phyloP scores from a whole-genome alignment of 2,113 vertebrate genomes.

The Zosterops lateralis region DNA sequence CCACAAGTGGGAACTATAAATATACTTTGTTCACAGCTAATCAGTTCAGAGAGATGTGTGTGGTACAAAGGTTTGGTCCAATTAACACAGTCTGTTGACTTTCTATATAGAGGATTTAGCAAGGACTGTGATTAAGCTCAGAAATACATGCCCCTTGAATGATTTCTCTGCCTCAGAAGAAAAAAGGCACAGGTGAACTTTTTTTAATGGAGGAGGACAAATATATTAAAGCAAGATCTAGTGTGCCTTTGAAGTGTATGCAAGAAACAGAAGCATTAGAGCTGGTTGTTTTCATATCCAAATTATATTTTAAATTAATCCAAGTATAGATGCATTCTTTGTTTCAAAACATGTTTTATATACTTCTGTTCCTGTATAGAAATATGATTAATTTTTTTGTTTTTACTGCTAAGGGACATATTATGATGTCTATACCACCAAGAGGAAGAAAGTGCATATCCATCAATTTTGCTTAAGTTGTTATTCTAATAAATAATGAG shows the following conservation, averaged over 20 bases:
- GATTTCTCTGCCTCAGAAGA: neutral
- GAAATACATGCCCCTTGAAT: neutral
- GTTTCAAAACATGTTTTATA: neutral
- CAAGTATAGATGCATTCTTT: neutral
- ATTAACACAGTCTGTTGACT: constrained; percentile 35
- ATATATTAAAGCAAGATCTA: neutral
- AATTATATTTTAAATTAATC: neutral
- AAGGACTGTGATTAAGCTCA: constrained; percentile 23
- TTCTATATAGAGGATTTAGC: neutral
- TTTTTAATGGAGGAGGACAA: neutral
- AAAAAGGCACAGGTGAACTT: neutral
- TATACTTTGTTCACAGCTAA: constrained; percentile 13
- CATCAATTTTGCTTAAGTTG: neutral
- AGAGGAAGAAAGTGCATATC: neutral
- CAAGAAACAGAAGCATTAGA: neutral
- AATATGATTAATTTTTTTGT: neutral
- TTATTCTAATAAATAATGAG: neutral
- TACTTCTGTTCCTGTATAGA: neutral
- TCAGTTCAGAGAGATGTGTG: neutral
- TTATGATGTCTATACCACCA: neutral
- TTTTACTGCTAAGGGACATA: neutral
- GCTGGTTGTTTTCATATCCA: neutral
- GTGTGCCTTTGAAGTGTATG: neutral
- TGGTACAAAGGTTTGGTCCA: neutral
- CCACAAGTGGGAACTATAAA: constrained; percentile 16